Base-by-base conservation (phyloP, 2,888 invertebrate species). In the Gastracanthus pulcherrimus region DNA sequence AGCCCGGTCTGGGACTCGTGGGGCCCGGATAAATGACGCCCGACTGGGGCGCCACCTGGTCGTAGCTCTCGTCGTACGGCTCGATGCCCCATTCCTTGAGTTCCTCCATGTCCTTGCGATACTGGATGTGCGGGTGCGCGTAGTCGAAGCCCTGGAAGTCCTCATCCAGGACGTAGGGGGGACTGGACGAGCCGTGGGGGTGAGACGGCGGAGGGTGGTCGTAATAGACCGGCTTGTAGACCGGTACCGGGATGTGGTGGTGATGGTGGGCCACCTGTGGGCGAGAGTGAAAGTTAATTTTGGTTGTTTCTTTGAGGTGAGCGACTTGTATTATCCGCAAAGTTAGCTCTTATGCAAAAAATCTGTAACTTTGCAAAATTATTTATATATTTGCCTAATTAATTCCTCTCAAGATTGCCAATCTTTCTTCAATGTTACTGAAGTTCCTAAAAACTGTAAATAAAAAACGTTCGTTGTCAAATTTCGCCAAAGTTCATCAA, bases 251-350 rank as follows among this genome's bases (percentile, higher is more conserved):
- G 41, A 92, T 94, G 90, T 95, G 93, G 83, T 95, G 95, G 91
- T 96, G 95, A 86, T 95, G 95, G 92, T 96, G 96, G 51, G 95
- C 95, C 81, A 96, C 95, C 92, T 96, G 93, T n/a, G 2, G 19
- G 19, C 4, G 34, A 19, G 19, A 36, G 13, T n/a, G 19, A 34
- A 19, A 34, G 19, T 34, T 34, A n/a, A 62, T 19, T 6, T 34
- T n/a, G n/a, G n/a, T n/a, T n/a, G n/a, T n/a, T n/a, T n/a, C n/a
- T n/a, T n/a, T n/a, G n/a, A n/a, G n/a, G n/a, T n/a, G n/a, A n/a
- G n/a, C n/a, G n/a, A n/a, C n/a, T n/a, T n/a, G n/a, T n/a, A n/a
- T n/a, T n/a, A n/a, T n/a, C n/a, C n/a, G n/a, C n/a, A n/a, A n/a
- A n/a, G n/a, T n/a, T n/a, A n/a, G n/a, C n/a, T n/a, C n/a, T n/a